These are phyloP conservation scores for Melanargia galathea DNA, from an alignment of 2,888 invertebrate genomes.

Conservation along the genomic window DNA sequence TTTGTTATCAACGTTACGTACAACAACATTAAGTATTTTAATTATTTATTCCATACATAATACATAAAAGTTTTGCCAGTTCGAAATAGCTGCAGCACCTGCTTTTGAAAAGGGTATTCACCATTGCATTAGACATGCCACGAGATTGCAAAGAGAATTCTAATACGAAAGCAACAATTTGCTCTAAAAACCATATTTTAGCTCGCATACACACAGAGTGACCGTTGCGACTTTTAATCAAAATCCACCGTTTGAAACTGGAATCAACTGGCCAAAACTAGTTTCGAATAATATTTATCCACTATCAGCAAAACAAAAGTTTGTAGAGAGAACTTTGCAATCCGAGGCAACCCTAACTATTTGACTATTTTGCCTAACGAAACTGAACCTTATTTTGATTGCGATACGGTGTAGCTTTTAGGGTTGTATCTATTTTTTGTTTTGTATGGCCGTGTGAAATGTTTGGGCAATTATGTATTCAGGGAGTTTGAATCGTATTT, in stretches of 20 bases:
- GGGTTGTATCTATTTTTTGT: constrained; percentile 43
- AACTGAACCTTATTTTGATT: constrained; percentile 44
- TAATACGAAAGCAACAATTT: constrained; percentile 41
- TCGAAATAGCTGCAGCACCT: neutral
- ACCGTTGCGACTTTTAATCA: constrained; percentile 54
- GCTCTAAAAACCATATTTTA: constrained; percentile 33
- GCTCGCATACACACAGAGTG: neutral
- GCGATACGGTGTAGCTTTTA: constrained; percentile 32
- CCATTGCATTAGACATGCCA: neutral
- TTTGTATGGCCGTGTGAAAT: constrained; percentile 42
- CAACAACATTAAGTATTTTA: no score
- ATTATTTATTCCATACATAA: constrained; percentile 6
- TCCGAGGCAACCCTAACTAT: constrained; percentile 43
- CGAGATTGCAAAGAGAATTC: constrained; percentile 34
- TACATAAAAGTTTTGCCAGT: neutral
- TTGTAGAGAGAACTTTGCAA: constrained; percentile 58
- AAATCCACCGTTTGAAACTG: constrained; percentile 58
- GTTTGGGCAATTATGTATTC: constrained; percentile 33
- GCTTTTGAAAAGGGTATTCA: constrained; percentile 6
- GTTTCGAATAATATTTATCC: constrained; percentile 69
- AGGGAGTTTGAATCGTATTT: constrained; percentile 44
- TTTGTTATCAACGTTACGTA: no score
- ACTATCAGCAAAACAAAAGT: constrained; percentile 64
- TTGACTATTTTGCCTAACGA: constrained; percentile 25
- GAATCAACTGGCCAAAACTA: constrained; percentile 61